Percentiles rank a stretch among this genome's conserved stretches.
These are phyloP conservation scores for Alcis repandata DNA, from an alignment of 2,888 invertebrate genomes.

Conservation along the genomic window DNA sequence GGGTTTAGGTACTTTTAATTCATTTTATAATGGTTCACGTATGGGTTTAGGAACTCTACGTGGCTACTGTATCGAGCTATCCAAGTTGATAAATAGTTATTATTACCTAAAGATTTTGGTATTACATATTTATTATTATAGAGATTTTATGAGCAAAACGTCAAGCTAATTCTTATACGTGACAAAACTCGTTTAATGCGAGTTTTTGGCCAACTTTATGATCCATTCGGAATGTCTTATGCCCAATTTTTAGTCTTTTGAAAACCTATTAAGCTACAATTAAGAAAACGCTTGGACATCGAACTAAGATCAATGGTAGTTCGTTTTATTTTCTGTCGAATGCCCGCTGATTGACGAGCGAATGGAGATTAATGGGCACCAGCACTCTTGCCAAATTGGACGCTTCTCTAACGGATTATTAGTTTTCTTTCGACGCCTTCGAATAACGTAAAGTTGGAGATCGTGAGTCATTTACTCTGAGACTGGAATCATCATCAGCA, in stretches of 20 bases:
- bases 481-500: not conserved
- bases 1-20: too few species aligned
- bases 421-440: slow-evolving; percentile 61
- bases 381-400: slow-evolving; percentile 74
- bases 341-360: slow-evolving; percentile 65
- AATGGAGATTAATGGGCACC: slow-evolving; percentile 72
- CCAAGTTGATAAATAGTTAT: too few species aligned
- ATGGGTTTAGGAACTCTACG: too few species aligned
- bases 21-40: too few species aligned
- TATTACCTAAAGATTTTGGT: too few species aligned
- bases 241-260: not conserved
- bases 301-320: slow-evolving; percentile 39
- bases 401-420: slow-evolving; percentile 65
- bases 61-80: too few species aligned
- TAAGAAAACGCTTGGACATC: slow-evolving; percentile 11
- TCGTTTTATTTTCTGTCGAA: slow-evolving; percentile 56
- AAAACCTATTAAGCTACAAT: not conserved
- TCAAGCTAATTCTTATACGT: not conserved
- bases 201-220: not conserved
- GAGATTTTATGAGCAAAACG: too few species aligned
- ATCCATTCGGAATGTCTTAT: not conserved
- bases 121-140: too few species aligned
- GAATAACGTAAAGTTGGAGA: slow-evolving; percentile 27
- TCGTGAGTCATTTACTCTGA: slow-evolving; percentile 8
- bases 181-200: not conserved